These are phyloP conservation scores for Sinelater perroti DNA, from an alignment of 2,888 invertebrate genomes.

Conservation along the genomic window DNA sequence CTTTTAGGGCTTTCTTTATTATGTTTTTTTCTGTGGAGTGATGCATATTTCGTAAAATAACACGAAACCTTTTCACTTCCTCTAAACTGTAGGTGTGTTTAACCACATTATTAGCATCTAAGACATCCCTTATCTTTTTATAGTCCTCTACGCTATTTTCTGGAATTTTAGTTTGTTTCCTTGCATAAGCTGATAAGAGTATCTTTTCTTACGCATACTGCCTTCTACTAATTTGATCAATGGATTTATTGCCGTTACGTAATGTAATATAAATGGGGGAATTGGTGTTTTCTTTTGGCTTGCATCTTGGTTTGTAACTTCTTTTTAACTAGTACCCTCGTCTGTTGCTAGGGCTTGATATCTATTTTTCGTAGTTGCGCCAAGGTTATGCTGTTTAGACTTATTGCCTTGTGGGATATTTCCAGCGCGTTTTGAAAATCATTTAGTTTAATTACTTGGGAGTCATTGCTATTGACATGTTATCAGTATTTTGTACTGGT, in stretches of 20 bases:
- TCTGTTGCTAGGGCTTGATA: neutral
- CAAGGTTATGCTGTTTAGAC: conserved; percentile 5
- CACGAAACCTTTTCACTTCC: too few relatives aligned
- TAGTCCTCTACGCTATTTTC: conserved; percentile 8
- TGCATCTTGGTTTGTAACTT: conserved; percentile 3
- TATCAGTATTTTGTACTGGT: conserved; percentile 13
- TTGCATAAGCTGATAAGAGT: neutral
- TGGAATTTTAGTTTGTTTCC: conserved; percentile 10
- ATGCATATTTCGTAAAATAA: too few relatives aligned
- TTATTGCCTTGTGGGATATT: too few relatives aligned
- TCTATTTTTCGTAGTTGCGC: conserved; percentile 2
- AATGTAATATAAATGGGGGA: conserved; percentile 8
- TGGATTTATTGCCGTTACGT: conserved; percentile 1
- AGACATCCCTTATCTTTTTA: conserved; percentile 12
- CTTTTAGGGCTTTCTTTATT: too few relatives aligned
- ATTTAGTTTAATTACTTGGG: conserved; percentile 17
- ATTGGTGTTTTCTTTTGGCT: conserved; percentile 9
- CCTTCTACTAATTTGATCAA: neutral
- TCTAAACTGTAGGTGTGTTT: too few relatives aligned
- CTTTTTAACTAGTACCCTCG: neutral
- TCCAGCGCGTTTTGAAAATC: conserved; percentile 10
- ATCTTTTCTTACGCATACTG: conserved; percentile 3
- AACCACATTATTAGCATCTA: conserved; percentile 9
- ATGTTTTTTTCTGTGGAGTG: too few relatives aligned
- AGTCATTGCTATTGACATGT: conserved; percentile 9